Percentiles rank a stretch among this genome's conserved stretches.
These are phyloP conservation scores for Macrostomum lignano DNA, from an alignment of 1,140 invertebrate species.

Conservation along the genomic window DNA sequence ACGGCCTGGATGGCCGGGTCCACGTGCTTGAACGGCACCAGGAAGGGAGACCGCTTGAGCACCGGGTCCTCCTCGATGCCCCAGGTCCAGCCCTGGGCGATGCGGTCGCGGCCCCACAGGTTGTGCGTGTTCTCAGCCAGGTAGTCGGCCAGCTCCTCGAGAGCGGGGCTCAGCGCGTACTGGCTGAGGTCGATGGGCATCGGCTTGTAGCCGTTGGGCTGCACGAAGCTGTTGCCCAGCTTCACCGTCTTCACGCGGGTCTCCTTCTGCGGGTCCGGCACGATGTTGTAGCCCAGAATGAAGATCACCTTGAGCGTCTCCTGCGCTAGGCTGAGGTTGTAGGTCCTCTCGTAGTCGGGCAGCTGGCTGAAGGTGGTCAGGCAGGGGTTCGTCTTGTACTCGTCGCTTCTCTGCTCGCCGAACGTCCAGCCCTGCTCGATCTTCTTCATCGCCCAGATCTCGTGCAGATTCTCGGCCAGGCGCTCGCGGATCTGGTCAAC, in stretches of 20 bases:
- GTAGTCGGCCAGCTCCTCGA: conserved; percentile 80
- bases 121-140: conserved; percentile 95
- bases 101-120: conserved; percentile 84
- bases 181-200: conserved; percentile 76
- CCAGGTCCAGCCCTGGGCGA: conserved; percentile 93
- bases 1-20: conserved; percentile 94
- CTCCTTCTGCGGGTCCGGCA: conserved; percentile 37
- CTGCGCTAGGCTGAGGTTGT: conserved; percentile 76
- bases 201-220: conserved; percentile 86
- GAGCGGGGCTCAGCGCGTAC: conserved; percentile 49
- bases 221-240: conserved; percentile 56
- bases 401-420: conserved; percentile 45
- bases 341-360: conserved; percentile 69
- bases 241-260: conserved; percentile 67
- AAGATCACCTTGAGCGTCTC: conserved; percentile 85
- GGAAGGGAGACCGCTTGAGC: conserved; percentile 67
- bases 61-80: conserved; percentile 72
- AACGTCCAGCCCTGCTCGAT: conserved; percentile 89
- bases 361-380: conserved; percentile 72
- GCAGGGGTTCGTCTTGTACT: conserved; percentile 68
- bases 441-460: conserved; percentile 98
- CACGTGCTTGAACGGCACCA: conserved; percentile 84
- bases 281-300: conserved; percentile 81
- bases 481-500: conserved; percentile 79
- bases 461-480: conserved; percentile 89